A percentile compares a stretch with the other conserved stretches of the same genome.
phyloP scores from a whole-genome alignment of 1,140 invertebrate genomes.

The Sitophilus oryzae region DNA sequence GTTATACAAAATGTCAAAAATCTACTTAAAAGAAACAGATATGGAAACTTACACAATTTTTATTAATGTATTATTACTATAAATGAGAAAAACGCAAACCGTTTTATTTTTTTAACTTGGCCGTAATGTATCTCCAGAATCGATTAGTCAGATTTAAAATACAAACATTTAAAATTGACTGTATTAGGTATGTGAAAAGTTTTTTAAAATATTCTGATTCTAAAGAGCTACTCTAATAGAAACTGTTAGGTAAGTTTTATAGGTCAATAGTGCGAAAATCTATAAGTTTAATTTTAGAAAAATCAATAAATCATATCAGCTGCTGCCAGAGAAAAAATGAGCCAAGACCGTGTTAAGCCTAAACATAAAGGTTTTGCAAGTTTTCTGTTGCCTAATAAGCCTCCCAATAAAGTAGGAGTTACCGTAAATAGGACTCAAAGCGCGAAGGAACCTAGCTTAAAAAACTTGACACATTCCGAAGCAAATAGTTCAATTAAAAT shows the following conservation, averaged over 20 bases:
- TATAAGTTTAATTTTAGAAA: conserved; percentile 25
- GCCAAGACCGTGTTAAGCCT: conserved; percentile 14
- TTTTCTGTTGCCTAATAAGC: conserved; percentile 38
- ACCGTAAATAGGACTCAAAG: conserved; percentile 36
- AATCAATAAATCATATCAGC: conserved; percentile 25
- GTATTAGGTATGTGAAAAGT: not conserved
- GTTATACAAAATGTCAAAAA: no score
- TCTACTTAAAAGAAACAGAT: no score
- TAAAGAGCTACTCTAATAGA: not conserved
- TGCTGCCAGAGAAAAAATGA: conserved; percentile 16
- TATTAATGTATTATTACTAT: no score
- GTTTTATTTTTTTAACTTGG: no score
- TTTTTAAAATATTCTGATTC: not conserved
- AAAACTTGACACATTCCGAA: conserved; percentile 30
- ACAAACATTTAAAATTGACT: not conserved
- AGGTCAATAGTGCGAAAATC: not conserved
- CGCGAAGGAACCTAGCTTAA: conserved; percentile 31
- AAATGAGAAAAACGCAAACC: no score
- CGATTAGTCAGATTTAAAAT: not conserved
- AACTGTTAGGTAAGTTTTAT: not conserved
- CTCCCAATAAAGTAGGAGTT: conserved; percentile 42
- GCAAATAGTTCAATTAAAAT: conserved; percentile 33
- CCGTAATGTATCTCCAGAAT: no score
- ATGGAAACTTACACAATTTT: no score
- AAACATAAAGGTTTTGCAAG: conserved; percentile 29